A percentile compares a stretch with the other conserved stretches of the same genome.
phyloP scores from a whole-genome alignment of 2,888 invertebrate genomes.

The Pyrochroa serraticornis region DNA sequence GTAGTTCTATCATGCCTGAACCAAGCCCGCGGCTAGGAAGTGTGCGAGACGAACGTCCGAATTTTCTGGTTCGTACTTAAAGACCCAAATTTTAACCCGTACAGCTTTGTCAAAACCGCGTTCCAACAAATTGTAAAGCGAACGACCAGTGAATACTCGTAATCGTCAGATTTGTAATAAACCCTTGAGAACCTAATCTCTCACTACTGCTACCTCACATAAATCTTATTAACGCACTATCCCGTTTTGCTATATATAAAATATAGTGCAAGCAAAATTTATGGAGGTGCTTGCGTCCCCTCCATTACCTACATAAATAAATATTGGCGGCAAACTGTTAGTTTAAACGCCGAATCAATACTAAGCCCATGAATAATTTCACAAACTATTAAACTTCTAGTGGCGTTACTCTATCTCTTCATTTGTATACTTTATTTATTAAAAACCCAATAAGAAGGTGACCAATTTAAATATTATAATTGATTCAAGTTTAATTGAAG shows the following conservation, averaged over 20 bases:
- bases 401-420: constrained; percentile 3
- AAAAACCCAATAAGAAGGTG: background rate
- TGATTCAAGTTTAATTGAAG: background rate
- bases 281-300: constrained; percentile 22
- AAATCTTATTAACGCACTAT: constrained; percentile 30
- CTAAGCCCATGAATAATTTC: constrained; percentile 21
- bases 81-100: constrained; percentile 27
- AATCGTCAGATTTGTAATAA: constrained; percentile 23
- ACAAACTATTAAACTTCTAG: constrained; percentile 12
- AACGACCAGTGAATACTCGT: constrained; percentile 18
- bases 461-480: too few species aligned
- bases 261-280: constrained; percentile 23
- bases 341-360: constrained; percentile 24
- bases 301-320: constrained; percentile 28
- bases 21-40: constrained; percentile 36
- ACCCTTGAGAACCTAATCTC: constrained; percentile 22
- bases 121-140: constrained; percentile 4
- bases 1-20: constrained; percentile 47
- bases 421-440: constrained; percentile 17
- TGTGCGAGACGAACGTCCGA: constrained; percentile 20
- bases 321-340: constrained; percentile 19
- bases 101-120: constrained; percentile 12
- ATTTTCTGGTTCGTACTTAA: constrained; percentile 27
- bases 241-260: constrained; percentile 25
- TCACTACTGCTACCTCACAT: constrained; percentile 19